These are phyloP conservation scores for Mamestra brassicae DNA, from an alignment of 2,888 invertebrate species.

Conservation along the genomic window DNA sequence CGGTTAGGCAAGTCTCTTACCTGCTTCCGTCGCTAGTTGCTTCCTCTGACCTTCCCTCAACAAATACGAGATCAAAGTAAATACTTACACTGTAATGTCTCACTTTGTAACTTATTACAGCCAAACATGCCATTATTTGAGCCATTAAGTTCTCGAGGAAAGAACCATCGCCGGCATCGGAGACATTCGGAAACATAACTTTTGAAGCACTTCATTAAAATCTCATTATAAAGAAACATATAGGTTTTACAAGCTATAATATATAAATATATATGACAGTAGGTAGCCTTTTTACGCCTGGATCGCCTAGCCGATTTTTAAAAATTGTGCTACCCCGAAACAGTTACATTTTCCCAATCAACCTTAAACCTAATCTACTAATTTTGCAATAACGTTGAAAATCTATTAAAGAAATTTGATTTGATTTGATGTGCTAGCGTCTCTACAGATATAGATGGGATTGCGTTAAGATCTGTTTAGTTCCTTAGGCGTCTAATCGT, in stretches of 20 bases:
- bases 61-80: constrained; percentile 15
- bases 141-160: constrained; percentile 44
- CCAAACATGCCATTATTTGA: constrained; percentile 46
- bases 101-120: constrained; percentile 53
- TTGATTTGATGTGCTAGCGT: no score
- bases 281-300: no score
- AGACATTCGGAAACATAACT: constrained; percentile 18
- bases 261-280: not conserved
- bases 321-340: no score
- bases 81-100: constrained; percentile 38
- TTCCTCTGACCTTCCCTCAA: constrained; percentile 9
- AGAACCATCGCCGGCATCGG: not conserved
- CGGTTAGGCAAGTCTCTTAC: not conserved
- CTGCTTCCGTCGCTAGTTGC: not conserved
- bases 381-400: no score
- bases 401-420: no score
- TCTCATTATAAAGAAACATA: constrained; percentile 24
- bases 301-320: no score
- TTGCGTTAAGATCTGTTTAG: no score
- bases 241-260: not conserved
- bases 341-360: no score
- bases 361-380: no score
- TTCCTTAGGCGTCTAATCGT: not conserved
- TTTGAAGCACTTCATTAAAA: constrained; percentile 49
- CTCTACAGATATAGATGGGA: no score